Evolutionary conservation across 2,113 vertebrate genomes (phyloP).

Genomic region (Solea solea): DNA sequence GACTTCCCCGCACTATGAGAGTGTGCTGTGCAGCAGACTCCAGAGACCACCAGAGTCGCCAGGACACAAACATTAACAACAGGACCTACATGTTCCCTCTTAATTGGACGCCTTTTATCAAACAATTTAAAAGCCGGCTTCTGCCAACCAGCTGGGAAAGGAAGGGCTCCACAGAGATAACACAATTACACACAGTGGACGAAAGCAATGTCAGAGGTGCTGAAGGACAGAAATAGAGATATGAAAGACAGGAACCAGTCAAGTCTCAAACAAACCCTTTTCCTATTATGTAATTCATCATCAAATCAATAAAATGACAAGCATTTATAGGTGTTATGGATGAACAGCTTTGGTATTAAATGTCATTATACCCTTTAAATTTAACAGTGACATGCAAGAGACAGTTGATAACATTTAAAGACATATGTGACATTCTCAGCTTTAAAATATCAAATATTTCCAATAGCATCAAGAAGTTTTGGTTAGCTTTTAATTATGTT

Average conservation of each 20-base stretch:
- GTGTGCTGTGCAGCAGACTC: constrained; percentile 57
- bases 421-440: too few relatives aligned
- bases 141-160: constrained; percentile 74
- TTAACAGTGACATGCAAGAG: too few relatives aligned
- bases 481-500: too few relatives aligned
- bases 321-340: background rate
- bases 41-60: constrained; percentile 50
- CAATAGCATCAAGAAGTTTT: too few relatives aligned
- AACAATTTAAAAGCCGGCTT: constrained; percentile 74
- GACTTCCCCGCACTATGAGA: constrained; percentile 73
- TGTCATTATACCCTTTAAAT: background rate
- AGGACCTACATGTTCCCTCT: constrained; percentile 68
- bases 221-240: constrained; percentile 23
- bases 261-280: constrained; percentile 61
- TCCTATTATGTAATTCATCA: constrained; percentile 23
- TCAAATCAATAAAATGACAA: constrained; percentile 9
- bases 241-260: constrained; percentile 15
- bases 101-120: constrained; percentile 74
- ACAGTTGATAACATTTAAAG: too few relatives aligned
- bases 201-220: constrained; percentile 45
- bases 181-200: constrained; percentile 45
- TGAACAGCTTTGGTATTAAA: background rate
- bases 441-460: too few relatives aligned
- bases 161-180: constrained; percentile 72
- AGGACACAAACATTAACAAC: constrained; percentile 46